Base-by-base conservation (phyloP, 2,797 vertebrate genomes). In the Lepilemur septentrionalis region DNA sequence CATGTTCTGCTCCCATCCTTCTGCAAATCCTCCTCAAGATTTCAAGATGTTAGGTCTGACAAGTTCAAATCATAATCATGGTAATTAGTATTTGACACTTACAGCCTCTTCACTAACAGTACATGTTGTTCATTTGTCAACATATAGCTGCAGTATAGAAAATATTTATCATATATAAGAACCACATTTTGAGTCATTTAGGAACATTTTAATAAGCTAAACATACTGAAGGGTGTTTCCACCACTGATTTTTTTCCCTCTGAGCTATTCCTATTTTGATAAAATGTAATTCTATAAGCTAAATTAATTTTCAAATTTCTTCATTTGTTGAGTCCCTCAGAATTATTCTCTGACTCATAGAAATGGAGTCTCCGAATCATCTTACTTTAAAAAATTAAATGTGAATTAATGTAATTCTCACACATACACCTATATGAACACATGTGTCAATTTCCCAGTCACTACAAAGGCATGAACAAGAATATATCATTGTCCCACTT, bases 51-150 rank as follows among this genome's bases (percentile, higher is more conserved):
- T 97, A 88, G 96, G 82, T 96, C 96, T 97, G 95, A 97, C 97
- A 96, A 97, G 95, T 97, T 98, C 96, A 95, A 96, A 91, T 95
- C 90, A 92, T 97, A 97, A 97, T 97, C 94, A 94, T 35, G 93
- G 86, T 98, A 97, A 98, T 98, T 97, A 98, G 83, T 93, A 97
- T 95, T 96, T 89, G 97, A 97, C 96, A 98, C 97, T 97, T 92
- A 73, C 48, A 98, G 93, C 94, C 96, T 97, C 98, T 97, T 97
- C 79, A 94, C 96, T 81, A 97, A 97, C 92, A 97, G 97, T 96
- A 76, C 93, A 96, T 96, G 97, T 96, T 97, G 93, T 93, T 97
- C 97, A 97, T 96, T 97, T 97, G 96, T 96, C 97, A 97, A 97
- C 93, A 96, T 98, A 98, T 96, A 98, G 97, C 52, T 90, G 38